Percentiles rank a stretch among this genome's conserved stretches.
Conservation (phyloP, 64 coral and sea anemone genomes). For the Trachythela sp. region DNA sequence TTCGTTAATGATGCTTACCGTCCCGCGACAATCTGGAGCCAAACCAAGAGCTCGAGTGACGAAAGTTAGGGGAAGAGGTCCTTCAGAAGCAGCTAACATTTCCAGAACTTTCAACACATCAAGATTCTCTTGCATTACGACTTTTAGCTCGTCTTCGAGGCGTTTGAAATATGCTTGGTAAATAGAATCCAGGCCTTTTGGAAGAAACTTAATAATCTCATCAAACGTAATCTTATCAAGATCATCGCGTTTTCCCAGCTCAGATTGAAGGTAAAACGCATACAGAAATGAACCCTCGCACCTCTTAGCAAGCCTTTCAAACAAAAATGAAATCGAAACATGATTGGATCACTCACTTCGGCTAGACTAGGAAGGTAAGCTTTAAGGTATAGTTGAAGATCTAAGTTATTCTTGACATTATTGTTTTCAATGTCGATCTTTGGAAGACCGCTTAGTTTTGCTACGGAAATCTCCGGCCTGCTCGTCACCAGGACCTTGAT, state of each 20-base stretch:
- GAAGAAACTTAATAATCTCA: conserved; percentile 17
- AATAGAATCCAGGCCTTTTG: conserved; percentile 49
- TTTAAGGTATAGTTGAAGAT: conserved; percentile 43
- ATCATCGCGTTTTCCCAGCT: conserved; percentile 18
- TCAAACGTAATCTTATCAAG: neutral
- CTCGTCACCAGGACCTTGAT: conserved; percentile 66
- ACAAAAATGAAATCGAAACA: neutral
- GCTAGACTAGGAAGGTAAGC: conserved; percentile 19
- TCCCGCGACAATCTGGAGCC: neutral
- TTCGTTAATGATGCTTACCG: neutral
- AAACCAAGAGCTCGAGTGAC: conserved; percentile 44
- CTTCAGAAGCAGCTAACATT: conserved; percentile 49
- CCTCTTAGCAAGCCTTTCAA: conserved; percentile 11
- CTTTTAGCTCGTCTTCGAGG: conserved; percentile 27
- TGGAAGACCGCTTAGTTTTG: conserved; percentile 26
- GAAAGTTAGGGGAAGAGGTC: conserved; percentile 51
- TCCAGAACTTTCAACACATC: conserved; percentile 37
- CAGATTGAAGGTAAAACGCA: conserved; percentile 43
- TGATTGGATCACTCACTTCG: neutral
- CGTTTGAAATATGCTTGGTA: conserved; percentile 53
- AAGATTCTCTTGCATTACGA: conserved; percentile 9
- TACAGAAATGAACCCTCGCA: conserved; percentile 65
- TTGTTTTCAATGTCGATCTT: conserved; percentile 15
- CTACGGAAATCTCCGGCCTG: conserved; percentile 47
- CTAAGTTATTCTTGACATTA: conserved; percentile 43